Base-by-base conservation (phyloP, 1,140 invertebrate genomes). In the Drosophila lacteicornis region DNA sequence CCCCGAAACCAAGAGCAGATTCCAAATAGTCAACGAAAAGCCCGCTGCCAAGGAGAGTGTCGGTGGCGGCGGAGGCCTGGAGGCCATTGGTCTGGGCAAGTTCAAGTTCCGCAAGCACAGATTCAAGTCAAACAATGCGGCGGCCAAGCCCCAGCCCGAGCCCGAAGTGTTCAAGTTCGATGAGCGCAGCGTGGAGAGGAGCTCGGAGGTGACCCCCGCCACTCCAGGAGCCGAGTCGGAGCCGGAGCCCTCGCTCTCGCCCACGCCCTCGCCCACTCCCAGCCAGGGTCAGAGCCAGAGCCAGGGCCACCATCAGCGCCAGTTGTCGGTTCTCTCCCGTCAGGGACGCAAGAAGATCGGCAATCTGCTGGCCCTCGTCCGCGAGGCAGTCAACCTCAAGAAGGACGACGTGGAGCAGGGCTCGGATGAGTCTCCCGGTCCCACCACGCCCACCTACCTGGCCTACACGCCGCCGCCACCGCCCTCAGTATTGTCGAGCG, bases 321-420 rank as follows among this genome's bases (percentile, higher is more conserved):
- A 91, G 49, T 49, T 92, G 53, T 82, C 87, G 1, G 79, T 76
- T n/a, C 67, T 92, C 0, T 92, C 91, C 0, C 83, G 91, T 0
- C 88, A 92, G 57, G 91, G 91, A n/a, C 90, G 91, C 49, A 92
- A 91, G 38, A 91, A 88, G 71, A 86, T 93, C 43, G 91, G 91
- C 4, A 91, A 91, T 27, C 75, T 93, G 15, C 57, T 93, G 36
- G 87, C 83, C 0, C 78, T 92, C 8, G 92, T 93, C 3, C 81
- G 87, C 22, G 92, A 93, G 60, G 92, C 92, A 6, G 86, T 91
- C 9, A 87, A 86, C 51, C 63, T 75, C 11, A 90, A 93, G 33
- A 82, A 82, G 65, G 70, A 81, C 2, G 92, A 92, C 17, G 67
- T 65, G 4, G 80, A 85, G 60, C 80, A 80, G 38, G 80, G 58